phyloP scores from a whole-genome alignment of 2,113 vertebrate genomes.

The Tretioscincus oriximinensis region DNA sequence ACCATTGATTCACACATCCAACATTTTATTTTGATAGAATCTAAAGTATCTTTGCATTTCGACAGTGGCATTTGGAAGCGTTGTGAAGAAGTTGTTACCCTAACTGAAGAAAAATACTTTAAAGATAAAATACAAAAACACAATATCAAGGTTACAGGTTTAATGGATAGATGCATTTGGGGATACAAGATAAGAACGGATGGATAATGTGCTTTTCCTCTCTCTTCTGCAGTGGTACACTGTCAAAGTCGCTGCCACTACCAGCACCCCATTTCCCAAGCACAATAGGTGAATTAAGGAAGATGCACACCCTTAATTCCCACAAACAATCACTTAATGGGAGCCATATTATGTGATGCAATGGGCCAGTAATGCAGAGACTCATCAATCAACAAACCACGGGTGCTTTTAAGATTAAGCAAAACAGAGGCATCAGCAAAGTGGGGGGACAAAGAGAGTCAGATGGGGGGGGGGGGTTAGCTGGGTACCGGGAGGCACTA shows the following conservation, averaged over 20 bases:
- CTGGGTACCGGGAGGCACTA: slow-evolving; percentile 50
- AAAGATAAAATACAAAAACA: slow-evolving; percentile 79
- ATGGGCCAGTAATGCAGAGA: slow-evolving; percentile 84
- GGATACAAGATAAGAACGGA: slow-evolving; percentile 66
- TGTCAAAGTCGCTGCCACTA: slow-evolving; percentile 1
- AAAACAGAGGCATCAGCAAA: not conserved
- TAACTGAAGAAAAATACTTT: slow-evolving; percentile 66
- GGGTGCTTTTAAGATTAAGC: slow-evolving; percentile 77
- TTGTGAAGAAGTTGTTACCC: slow-evolving; percentile 45
- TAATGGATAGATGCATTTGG: slow-evolving; percentile 76
- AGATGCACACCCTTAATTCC: slow-evolving; percentile 85
- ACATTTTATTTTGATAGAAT: accelerated
- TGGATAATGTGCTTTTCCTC: slow-evolving; percentile 69
- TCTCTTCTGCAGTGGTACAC: slow-evolving; percentile 78
- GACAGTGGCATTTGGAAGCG: slow-evolving; percentile 24
- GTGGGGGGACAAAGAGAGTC: not conserved
- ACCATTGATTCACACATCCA: not conserved
- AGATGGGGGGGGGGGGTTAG: not conserved
- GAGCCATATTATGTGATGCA: slow-evolving; percentile 85
- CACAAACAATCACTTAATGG: slow-evolving; percentile 96
- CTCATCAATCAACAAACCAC: slow-evolving; percentile 85
- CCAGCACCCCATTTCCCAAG: not conserved
- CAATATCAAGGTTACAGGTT: slow-evolving; percentile 75
- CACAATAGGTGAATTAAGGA: slow-evolving; percentile 76
- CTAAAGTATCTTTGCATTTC: not conserved